Percentiles rank a stretch among this genome's conserved stretches.
phyloP scores from a whole-genome alignment of 2,797 vertebrate genomes.

The Ctenosaura bakeri region DNA sequence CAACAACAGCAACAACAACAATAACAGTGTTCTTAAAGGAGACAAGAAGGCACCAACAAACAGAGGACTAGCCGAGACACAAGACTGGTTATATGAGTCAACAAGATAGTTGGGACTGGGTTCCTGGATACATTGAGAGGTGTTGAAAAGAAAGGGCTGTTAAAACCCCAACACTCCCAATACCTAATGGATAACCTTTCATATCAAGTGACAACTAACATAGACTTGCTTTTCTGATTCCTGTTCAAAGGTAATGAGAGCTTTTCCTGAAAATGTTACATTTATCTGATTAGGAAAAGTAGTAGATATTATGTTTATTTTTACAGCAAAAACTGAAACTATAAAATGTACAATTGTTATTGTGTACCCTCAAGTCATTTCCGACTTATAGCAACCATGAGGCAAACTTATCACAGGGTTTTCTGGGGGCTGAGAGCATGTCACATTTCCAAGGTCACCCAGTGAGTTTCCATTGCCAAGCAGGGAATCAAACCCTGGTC shows the following conservation, averaged over 20 bases:
- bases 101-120: background rate
- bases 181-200: background rate
- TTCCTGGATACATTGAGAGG: background rate
- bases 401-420: too few relatives aligned
- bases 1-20: too few relatives aligned
- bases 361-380: too few relatives aligned
- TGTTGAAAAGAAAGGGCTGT: background rate
- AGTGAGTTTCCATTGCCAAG: too few relatives aligned
- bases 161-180: background rate
- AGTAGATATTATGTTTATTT: too few relatives aligned
- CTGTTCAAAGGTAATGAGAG: background rate
- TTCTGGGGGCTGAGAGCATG: too few relatives aligned
- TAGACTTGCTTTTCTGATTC: background rate
- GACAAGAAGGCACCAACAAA: background rate
- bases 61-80: background rate
- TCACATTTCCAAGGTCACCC: too few relatives aligned
- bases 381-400: too few relatives aligned
- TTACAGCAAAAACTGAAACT: too few relatives aligned
- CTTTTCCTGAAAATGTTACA: background rate
- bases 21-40: background rate
- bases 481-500: too few relatives aligned
- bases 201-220: background rate
- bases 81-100: background rate
- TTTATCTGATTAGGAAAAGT: too few relatives aligned
- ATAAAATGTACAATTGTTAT: background rate